phyloP scores from a whole-genome alignment of 1,140 invertebrate genomes.

The Heliconius nattereri region DNA sequence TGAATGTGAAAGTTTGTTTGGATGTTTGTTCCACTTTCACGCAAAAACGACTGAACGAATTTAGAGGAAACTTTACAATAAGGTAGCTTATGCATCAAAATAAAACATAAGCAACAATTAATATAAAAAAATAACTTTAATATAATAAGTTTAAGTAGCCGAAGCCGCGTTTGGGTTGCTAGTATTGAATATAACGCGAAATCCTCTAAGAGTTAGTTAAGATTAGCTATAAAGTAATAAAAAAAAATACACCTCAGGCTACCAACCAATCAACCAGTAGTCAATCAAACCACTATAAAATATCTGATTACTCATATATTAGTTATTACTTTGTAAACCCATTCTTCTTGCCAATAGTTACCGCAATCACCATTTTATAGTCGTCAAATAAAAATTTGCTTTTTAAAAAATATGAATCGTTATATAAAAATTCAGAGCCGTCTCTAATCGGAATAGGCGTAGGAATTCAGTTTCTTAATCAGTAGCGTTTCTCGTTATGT shows the following conservation, averaged over 20 bases:
- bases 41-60: too few species aligned
- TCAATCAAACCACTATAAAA: not conserved
- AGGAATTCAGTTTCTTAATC: conserved; percentile 29
- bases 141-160: too few species aligned
- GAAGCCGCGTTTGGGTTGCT: not conserved
- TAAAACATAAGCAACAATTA: too few species aligned
- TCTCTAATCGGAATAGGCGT: conserved; percentile 34
- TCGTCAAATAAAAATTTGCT: conserved; percentile 32
- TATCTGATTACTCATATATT: not conserved
- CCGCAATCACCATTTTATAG: conserved; percentile 26
- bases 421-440: conserved; percentile 28
- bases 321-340: not conserved
- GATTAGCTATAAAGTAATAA: not conserved
- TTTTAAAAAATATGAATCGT: conserved; percentile 30
- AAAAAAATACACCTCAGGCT: not conserved
- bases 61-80: too few species aligned
- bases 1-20: too few species aligned
- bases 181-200: not conserved
- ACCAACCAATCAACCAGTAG: not conserved
- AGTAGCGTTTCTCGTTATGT: conserved; percentile 29
- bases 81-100: too few species aligned
- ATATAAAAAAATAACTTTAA: too few species aligned
- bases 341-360: not conserved
- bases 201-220: not conserved
- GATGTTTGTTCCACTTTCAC: too few species aligned